Evolutionary conservation across 1,140 invertebrate genomes (phyloP).

Genomic region (Drosophila insularis): DNA sequence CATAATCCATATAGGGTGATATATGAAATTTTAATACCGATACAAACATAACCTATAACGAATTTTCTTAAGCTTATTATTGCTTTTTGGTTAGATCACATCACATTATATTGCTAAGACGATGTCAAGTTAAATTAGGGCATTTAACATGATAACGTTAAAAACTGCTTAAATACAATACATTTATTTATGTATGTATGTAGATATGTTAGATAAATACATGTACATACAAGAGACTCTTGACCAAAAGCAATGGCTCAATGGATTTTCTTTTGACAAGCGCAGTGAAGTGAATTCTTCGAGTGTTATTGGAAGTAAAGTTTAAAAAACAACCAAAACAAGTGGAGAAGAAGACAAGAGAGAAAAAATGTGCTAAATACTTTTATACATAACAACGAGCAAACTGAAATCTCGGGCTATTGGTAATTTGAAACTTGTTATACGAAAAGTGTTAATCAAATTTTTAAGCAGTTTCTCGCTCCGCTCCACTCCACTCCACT

Average conservation of each 20-base stretch:
- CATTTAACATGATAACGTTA: constrained; percentile 67
- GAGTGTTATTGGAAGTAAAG: background rate
- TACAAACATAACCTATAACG: background rate
- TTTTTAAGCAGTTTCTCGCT: constrained; percentile 63
- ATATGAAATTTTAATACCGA: constrained; percentile 6
- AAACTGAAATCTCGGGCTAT: constrained; percentile 33
- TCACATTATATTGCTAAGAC: constrained; percentile 27
- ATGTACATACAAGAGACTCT: background rate
- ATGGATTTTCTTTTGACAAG: constrained; percentile 49
- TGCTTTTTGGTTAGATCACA: constrained; percentile 10
- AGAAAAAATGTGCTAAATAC: constrained; percentile 48
- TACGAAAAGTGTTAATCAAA: constrained; percentile 70
- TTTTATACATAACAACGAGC: constrained; percentile 58
- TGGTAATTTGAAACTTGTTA: constrained; percentile 77
- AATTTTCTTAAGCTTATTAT: background rate
- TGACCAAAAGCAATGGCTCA: constrained; percentile 25
- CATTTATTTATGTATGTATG: background rate
- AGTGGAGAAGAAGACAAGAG: background rate
- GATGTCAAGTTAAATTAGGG: constrained; percentile 60
- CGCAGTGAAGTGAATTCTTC: background rate
- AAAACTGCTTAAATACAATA: constrained; percentile 19
- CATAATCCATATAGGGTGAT: constrained; percentile 2
- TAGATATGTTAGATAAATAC: constrained; percentile 7
- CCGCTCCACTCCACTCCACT: background rate
- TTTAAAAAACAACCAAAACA: background rate